These are phyloP conservation scores for Indri indri DNA, from an alignment of 2,113 vertebrate genomes.

Conservation along the genomic window DNA sequence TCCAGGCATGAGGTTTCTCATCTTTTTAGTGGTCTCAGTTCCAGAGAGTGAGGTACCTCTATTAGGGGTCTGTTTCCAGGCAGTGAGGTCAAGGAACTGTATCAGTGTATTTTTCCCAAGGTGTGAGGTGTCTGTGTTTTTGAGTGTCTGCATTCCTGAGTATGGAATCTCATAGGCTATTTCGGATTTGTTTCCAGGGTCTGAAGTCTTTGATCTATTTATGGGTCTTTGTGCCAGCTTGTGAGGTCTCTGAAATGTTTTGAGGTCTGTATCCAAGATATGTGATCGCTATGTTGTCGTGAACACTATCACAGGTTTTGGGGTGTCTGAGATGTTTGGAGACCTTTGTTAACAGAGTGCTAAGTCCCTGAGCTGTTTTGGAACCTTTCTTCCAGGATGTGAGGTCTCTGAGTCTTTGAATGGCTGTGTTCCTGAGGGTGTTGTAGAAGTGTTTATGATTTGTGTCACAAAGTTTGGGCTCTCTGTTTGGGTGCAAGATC, in stretches of 20 bases:
- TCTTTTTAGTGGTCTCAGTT: not conserved
- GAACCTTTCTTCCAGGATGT: not conserved
- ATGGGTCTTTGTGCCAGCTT: not conserved
- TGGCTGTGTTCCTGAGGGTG: not conserved
- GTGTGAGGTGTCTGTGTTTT: not conserved
- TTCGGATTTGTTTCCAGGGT: not conserved
- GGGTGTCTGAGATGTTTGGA: not conserved
- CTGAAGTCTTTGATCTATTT: slow-evolving; percentile 14
- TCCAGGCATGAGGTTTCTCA: not conserved
- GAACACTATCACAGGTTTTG: not conserved
- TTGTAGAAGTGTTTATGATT: not conserved
- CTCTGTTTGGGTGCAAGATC: not conserved
- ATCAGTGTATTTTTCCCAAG: not conserved
- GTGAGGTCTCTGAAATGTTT: slow-evolving; percentile 28
- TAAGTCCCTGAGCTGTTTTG: not conserved
- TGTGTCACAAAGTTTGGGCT: not conserved
- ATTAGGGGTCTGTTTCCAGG: not conserved
- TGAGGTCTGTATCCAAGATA: not conserved
- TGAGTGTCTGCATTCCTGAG: not conserved
- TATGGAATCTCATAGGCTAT: not conserved
- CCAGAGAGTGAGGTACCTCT: not conserved
- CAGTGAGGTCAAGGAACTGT: not conserved
- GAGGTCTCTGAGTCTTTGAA: not conserved
- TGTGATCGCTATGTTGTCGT: not conserved
- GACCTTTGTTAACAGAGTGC: not conserved